Evolutionary conservation across 2,888 invertebrate genomes (phyloP).

Genomic region (Sialis lutaria): DNA sequence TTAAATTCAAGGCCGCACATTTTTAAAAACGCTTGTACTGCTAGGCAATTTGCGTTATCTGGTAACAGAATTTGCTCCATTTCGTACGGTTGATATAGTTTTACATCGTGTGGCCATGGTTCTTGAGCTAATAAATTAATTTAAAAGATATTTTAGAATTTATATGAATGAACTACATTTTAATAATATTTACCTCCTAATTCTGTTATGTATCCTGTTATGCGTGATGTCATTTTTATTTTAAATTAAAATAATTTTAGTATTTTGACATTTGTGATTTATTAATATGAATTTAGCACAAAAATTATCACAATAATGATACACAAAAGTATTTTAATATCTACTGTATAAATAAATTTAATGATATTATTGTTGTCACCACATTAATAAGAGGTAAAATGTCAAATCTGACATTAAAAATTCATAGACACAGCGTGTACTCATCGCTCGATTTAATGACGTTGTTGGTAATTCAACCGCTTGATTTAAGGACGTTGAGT

Average conservation of each 20-base stretch:
- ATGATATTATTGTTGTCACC: too few relatives aligned
- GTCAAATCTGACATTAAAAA: too few relatives aligned
- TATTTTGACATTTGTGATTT: too few relatives aligned
- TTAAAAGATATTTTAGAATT: neutral
- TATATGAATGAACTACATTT: conserved; percentile 6
- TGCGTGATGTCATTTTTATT: neutral
- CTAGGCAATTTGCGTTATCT: conserved; percentile 85
- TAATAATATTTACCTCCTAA: conserved; percentile 9
- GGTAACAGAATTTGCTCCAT: conserved; percentile 86
- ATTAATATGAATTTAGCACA: too few relatives aligned
- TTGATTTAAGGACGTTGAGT: too few relatives aligned
- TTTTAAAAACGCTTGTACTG: conserved; percentile 82
- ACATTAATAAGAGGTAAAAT: too few relatives aligned
- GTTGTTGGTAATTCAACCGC: too few relatives aligned
- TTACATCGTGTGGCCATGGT: conserved; percentile 79
- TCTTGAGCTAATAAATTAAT: conserved; percentile 49
- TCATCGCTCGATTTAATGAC: too few relatives aligned
- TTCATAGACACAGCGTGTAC: too few relatives aligned
- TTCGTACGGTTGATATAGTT: conserved; percentile 76
- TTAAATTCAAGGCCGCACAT: conserved; percentile 78
- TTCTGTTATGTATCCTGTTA: conserved; percentile 6
- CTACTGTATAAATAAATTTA: too few relatives aligned
- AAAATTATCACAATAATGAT: too few relatives aligned
- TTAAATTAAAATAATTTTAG: neutral
- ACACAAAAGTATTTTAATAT: too few relatives aligned